These are phyloP conservation scores for Speoplatyrhinus poulsoni DNA, from an alignment of 2,113 vertebrate species.

Conservation along the genomic window DNA sequence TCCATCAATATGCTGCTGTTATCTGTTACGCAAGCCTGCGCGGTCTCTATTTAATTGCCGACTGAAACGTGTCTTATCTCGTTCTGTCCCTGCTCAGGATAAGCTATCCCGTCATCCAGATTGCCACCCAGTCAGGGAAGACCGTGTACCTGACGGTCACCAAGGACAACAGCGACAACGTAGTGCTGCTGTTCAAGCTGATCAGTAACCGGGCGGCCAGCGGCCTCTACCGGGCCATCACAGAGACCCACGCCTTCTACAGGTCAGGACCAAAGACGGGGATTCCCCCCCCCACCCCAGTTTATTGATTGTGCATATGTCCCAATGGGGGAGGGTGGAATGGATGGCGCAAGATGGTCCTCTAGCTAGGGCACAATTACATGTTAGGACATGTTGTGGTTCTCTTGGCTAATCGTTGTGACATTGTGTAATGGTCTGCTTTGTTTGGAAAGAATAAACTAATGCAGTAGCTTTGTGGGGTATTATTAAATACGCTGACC, in stretches of 20 bases:
- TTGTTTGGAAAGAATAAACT: no score
- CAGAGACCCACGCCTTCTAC: constrained; percentile 97
- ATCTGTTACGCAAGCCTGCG: not conserved
- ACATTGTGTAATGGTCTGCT: no score
- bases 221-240: constrained; percentile 94
- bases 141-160: constrained; percentile 94
- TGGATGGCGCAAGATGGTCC: no score
- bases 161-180: constrained; percentile 91
- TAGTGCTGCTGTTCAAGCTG: constrained; percentile 93
- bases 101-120: constrained; percentile 96
- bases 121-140: constrained; percentile 97
- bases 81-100: constrained; percentile 67
- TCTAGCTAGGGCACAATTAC: no score
- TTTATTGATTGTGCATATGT: no score
- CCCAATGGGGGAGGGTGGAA: no score
- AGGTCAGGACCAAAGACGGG: constrained; percentile 73
- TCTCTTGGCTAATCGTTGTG: no score
- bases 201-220: constrained; percentile 96
- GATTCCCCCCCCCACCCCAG: no score
- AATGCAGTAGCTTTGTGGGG: no score
- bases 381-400: no score
- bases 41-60: not conserved
- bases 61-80: not conserved
- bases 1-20: not conserved
- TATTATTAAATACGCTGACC: no score